These are phyloP conservation scores for Boloria euphrosyne DNA, from an alignment of 2,888 invertebrate species.

Conservation along the genomic window DNA sequence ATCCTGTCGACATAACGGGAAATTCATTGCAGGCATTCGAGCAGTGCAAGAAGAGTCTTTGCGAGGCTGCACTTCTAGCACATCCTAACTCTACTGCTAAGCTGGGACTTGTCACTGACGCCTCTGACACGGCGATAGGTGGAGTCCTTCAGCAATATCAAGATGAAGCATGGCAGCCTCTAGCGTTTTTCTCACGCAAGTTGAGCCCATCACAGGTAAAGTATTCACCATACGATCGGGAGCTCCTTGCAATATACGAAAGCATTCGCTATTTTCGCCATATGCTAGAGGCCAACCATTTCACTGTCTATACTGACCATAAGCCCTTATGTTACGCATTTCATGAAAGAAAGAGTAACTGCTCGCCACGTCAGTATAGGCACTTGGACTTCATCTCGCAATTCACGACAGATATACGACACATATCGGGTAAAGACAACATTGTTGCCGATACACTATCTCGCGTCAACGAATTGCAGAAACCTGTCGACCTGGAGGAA, in stretches of 20 bases:
- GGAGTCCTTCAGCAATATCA: slow-evolving; percentile 53
- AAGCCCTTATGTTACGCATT: slow-evolving; percentile 12
- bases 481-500: slow-evolving; percentile 19
- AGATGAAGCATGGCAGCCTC: no score
- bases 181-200: no score
- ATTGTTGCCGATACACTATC: slow-evolving; percentile 49
- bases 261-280: no score
- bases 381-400: not conserved
- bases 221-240: no score
- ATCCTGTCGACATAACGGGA: slow-evolving; percentile 41
- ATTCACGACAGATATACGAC: not conserved
- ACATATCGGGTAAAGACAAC: not conserved
- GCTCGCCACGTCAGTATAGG: slow-evolving; percentile 10
- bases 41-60: slow-evolving; percentile 45
- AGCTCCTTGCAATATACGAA: no score
- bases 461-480: slow-evolving; percentile 41
- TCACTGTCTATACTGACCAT: slow-evolving; percentile 16
- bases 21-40: slow-evolving; percentile 42
- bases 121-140: slow-evolving; percentile 54
- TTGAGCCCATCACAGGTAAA: no score
- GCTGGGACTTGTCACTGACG: no score
- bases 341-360: slow-evolving; percentile 2
- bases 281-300: no score
- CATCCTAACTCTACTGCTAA: slow-evolving; percentile 50
- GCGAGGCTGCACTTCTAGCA: slow-evolving; percentile 48